Conservation (phyloP, 2,797 vertebrate genomes). For the Anomalospiza imberbis region DNA sequence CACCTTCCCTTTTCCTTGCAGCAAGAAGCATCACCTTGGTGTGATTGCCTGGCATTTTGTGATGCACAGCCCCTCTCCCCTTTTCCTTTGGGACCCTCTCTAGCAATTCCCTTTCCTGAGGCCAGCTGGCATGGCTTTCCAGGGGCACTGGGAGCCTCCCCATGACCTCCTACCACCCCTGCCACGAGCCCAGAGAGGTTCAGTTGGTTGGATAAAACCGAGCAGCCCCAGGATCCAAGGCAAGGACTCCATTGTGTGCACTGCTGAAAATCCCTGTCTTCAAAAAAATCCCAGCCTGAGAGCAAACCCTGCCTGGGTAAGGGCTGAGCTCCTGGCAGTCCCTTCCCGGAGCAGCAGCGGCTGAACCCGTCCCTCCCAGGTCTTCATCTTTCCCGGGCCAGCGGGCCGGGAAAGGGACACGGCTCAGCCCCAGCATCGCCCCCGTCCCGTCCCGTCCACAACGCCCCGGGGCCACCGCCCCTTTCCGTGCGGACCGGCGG, state of each 20-base stretch:
- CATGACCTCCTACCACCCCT: not conserved
- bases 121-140: not conserved
- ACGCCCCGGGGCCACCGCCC: not conserved
- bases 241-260: too few species aligned
- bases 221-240: not conserved
- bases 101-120: not conserved
- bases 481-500: not conserved
- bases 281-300: not conserved
- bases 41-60: not conserved
- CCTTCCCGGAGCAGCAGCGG: not conserved
- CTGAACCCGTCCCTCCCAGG: not conserved
- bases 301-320: not conserved
- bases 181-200: not conserved
- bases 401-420: too few species aligned
- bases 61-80: not conserved
- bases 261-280: not conserved
- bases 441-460: not conserved
- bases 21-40: accelerated
- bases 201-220: not conserved
- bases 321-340: not conserved
- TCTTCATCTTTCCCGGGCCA: not conserved
- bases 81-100: not conserved
- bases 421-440: too few species aligned
- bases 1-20: not conserved
- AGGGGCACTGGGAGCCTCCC: not conserved